These are phyloP conservation scores for Sarcoramphus papa DNA, from an alignment of 2,797 vertebrate species.

Conservation along the genomic window DNA sequence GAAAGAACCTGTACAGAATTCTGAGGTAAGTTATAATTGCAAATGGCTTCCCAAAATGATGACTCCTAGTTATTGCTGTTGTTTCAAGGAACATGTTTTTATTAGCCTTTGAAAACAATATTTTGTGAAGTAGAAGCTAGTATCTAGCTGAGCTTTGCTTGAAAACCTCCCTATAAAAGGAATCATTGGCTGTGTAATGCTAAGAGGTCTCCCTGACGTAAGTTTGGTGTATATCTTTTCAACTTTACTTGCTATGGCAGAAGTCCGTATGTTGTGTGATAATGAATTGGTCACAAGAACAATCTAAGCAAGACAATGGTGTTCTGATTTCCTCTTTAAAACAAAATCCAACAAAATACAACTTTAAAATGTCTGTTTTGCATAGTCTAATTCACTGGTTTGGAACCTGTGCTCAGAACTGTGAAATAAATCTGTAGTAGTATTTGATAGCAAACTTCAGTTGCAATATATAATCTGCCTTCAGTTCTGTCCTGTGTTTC, in stretches of 20 bases:
- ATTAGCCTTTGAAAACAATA: neutral
- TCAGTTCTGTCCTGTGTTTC: neutral
- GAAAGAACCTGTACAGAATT: conserved; percentile 88
- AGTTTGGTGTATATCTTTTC: neutral
- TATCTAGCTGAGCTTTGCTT: neutral
- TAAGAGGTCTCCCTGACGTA: neutral
- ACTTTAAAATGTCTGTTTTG: neutral
- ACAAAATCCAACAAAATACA: neutral
- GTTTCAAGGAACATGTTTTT: neutral
- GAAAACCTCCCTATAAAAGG: neutral
- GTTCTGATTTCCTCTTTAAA: neutral
- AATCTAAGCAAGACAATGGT: neutral
- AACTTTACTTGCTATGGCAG: neutral
- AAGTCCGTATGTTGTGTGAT: neutral
- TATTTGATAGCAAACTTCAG: neutral
- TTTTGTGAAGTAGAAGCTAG: neutral
- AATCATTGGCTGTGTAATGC: neutral
- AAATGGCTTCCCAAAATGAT: neutral
- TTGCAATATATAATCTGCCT: neutral
- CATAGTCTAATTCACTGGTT: neutral
- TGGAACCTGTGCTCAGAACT: neutral
- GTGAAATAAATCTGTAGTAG: neutral
- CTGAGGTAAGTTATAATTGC: conserved; percentile 82
- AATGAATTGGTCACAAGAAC: neutral
- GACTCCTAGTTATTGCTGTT: neutral